A percentile compares a stretch with the other conserved stretches of the same genome.
Conservation (phyloP, 2,888 invertebrate species). For the Unio delphinus region DNA sequence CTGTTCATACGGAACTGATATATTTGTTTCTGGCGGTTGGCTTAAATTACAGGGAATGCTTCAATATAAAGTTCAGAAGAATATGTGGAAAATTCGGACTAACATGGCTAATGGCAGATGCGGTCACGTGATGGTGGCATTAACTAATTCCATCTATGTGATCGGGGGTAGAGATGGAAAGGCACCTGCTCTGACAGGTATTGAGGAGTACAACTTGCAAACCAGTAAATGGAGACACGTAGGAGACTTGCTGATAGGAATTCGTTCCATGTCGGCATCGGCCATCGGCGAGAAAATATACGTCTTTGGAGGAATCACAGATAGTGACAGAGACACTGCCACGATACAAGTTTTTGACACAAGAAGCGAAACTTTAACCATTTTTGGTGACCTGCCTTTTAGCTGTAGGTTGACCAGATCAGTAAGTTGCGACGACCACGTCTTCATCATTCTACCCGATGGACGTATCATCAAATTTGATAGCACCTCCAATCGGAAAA, state of each 20-base stretch:
- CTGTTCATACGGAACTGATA: constrained; percentile 48
- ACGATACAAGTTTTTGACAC: constrained; percentile 57
- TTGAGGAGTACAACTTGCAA: constrained; percentile 50
- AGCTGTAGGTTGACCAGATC: constrained; percentile 52
- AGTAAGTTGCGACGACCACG: constrained; percentile 42
- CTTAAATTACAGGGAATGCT: constrained; percentile 50
- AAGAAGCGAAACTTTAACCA: constrained; percentile 38
- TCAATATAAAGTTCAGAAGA: constrained; percentile 52
- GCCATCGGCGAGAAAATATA: constrained; percentile 54
- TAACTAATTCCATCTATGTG: constrained; percentile 51
- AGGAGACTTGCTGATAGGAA: constrained; percentile 50
- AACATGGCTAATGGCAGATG: constrained; percentile 55
- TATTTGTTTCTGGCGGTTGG: constrained; percentile 59
- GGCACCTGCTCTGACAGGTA: constrained; percentile 51
- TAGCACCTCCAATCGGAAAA: constrained; percentile 14
- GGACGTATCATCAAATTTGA: constrained; percentile 52
- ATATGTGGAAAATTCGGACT: constrained; percentile 54
- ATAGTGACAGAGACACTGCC: constrained; percentile 52
- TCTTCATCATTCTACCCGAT: constrained; percentile 52
- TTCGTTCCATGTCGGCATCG: constrained; percentile 51
- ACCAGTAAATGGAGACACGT: constrained; percentile 51
- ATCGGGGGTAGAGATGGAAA: constrained; percentile 56
- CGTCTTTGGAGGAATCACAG: constrained; percentile 54
- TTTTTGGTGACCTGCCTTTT: constrained; percentile 53
- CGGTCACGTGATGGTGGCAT: constrained; percentile 55